Percentiles rank a stretch among this genome's conserved stretches.
Evolutionary conservation across 2,797 vertebrate genomes (phyloP).

Genomic region (Acrocephalus scirpaceus): DNA sequence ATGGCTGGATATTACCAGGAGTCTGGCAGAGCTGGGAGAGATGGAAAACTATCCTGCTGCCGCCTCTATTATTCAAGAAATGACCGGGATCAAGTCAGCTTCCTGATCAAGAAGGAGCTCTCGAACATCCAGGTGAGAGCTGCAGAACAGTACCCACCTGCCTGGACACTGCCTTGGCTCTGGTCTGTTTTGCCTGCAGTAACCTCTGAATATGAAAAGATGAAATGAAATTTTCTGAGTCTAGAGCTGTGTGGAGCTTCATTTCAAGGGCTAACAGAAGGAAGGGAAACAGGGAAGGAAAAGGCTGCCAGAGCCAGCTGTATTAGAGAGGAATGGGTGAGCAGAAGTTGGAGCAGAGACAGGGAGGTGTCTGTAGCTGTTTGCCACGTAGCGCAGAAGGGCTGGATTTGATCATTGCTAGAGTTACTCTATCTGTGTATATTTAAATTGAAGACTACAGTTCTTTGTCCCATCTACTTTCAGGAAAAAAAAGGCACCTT

Average conservation of each 20-base stretch:
- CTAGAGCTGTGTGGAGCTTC: neutral
- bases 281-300: neutral
- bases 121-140: slow-evolving; percentile 82
- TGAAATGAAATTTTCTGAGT: neutral
- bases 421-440: neutral
- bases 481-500: slow-evolving; percentile 88
- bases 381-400: neutral
- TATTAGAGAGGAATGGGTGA: neutral
- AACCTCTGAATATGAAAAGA: neutral
- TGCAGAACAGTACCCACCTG: neutral
- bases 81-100: slow-evolving; percentile 89
- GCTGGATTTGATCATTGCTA: neutral
- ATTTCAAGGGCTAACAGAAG: neutral
- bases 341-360: neutral
- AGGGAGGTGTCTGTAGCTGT: neutral
- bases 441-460: neutral
- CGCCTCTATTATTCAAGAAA: slow-evolving; percentile 91
- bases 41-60: slow-evolving; percentile 89
- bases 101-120: slow-evolving; percentile 91
- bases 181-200: neutral
- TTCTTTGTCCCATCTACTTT: slow-evolving; percentile 7
- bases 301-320: neutral
- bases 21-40: slow-evolving; percentile 94
- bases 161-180: neutral
- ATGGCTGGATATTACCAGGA: slow-evolving; percentile 98